These are phyloP conservation scores for Salvelinus sp. DNA, from an alignment of 2,113 vertebrate genomes.

Conservation along the genomic window DNA sequence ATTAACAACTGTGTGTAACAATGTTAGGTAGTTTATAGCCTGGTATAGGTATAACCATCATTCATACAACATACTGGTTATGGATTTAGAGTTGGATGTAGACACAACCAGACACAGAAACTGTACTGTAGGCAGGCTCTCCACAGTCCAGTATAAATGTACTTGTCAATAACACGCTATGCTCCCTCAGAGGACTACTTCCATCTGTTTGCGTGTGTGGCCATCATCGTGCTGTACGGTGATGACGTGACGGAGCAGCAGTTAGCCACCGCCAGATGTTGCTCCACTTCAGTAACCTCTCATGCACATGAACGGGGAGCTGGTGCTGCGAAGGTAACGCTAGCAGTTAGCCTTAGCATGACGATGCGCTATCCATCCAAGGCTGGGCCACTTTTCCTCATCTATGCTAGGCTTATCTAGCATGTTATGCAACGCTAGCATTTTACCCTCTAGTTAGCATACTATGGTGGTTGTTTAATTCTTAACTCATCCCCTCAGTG, in stretches of 20 bases:
- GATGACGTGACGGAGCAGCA: conserved; percentile 94
- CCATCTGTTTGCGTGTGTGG: conserved; percentile 96
- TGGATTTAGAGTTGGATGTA: background rate
- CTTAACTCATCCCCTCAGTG: too few species aligned
- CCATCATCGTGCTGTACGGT: conserved; percentile 93
- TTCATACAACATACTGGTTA: background rate
- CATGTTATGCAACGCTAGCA: too few species aligned
- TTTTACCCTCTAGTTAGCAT: too few species aligned
- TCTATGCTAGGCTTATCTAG: too few species aligned
- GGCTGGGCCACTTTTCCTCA: too few species aligned
- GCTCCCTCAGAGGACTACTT: conserved; percentile 89
- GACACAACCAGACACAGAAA: background rate
- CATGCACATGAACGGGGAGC: conserved; percentile 98
- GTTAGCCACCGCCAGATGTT: conserved; percentile 94
- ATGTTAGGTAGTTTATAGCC: too few species aligned
- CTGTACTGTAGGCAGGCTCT: background rate
- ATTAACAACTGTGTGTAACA: too few species aligned
- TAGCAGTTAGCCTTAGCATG: conserved; percentile 10
- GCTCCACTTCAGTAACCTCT: conserved; percentile 93
- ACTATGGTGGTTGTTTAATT: too few species aligned
- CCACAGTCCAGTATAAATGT: background rate
- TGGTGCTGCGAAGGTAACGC: conserved; percentile 92
- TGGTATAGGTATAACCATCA: background rate
- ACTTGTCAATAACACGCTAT: background rate
- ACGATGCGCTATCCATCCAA: too few species aligned